Conservation (phyloP, 2,797 vertebrate genomes). For the Melanotaenia parkinsoni region DNA sequence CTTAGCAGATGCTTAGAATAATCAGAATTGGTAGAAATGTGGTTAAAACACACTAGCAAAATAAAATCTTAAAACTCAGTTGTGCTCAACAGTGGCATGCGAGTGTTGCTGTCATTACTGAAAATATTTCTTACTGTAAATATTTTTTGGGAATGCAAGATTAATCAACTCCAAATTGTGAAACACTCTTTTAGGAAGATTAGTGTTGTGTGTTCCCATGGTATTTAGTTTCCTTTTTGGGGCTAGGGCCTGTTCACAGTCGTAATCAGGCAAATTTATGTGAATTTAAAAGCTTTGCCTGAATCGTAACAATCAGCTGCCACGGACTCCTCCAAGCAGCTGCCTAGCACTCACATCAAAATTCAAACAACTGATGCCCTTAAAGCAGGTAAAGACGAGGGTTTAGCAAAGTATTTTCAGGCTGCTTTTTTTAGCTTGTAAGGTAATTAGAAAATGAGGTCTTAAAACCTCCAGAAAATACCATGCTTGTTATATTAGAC, state of each 20-base stretch:
- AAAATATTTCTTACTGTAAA: not conserved
- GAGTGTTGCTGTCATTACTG: not conserved
- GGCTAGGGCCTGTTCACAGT: not conserved
- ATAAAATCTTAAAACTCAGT: not conserved
- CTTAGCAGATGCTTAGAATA: slow-evolving; percentile 21
- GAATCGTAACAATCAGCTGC: not conserved
- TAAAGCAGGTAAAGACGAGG: not conserved
- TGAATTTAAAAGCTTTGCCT: not conserved
- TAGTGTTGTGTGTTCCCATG: not conserved
- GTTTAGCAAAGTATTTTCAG: not conserved
- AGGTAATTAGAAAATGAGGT: not conserved
- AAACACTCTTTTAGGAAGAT: not conserved
- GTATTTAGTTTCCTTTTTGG: not conserved
- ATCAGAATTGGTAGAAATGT: slow-evolving; percentile 3
- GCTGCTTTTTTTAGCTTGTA: not conserved
- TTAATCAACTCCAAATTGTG: not conserved
- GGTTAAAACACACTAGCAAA: slow-evolving; percentile 17
- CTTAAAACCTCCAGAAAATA: not conserved
- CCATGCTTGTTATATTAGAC: not conserved
- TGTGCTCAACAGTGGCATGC: not conserved
- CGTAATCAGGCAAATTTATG: not conserved
- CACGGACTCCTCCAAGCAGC: not conserved
- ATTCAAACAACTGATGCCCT: not conserved
- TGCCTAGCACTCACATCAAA: not conserved
- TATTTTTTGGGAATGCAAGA: not conserved